phyloP scores from a whole-genome alignment of 2,113 vertebrate genomes.

The Dryoscopus gambensis region DNA sequence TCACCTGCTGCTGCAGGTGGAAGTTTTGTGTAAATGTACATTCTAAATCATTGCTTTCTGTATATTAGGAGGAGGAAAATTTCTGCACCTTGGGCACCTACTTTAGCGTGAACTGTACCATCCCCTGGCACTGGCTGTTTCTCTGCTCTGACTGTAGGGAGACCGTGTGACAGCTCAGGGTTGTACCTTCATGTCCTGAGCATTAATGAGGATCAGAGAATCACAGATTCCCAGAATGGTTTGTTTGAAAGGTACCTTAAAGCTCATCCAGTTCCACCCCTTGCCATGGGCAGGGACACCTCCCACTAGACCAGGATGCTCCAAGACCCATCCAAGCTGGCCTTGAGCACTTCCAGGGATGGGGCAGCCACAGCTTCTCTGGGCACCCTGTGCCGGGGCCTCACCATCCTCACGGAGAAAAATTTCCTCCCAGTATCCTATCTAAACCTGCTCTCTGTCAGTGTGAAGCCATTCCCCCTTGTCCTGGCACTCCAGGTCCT shows the following conservation, averaged over 20 bases:
- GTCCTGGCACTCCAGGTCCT: background rate
- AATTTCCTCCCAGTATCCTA: background rate
- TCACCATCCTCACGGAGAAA: rapidly evolving
- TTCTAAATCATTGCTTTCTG: background rate
- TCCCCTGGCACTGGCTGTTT: background rate
- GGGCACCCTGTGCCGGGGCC: background rate
- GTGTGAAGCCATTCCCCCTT: background rate
- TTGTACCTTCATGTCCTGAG: background rate
- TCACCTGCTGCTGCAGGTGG: background rate
- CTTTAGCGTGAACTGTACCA: background rate
- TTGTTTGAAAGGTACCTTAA: background rate
- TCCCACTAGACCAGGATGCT: background rate
- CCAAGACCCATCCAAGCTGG: background rate
- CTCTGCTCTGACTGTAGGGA: background rate
- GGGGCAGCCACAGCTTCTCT: background rate
- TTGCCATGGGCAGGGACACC: background rate
- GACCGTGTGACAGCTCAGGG: background rate
- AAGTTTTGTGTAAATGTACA: background rate
- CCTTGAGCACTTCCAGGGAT: background rate
- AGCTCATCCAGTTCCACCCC: background rate
- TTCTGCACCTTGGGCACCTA: background rate
- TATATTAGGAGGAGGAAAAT: background rate
- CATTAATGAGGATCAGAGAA: background rate
- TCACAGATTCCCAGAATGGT: background rate
- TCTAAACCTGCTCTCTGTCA: background rate